phyloP scores from a whole-genome alignment of 2,888 invertebrate species.

The Serrognathus titanus region DNA sequence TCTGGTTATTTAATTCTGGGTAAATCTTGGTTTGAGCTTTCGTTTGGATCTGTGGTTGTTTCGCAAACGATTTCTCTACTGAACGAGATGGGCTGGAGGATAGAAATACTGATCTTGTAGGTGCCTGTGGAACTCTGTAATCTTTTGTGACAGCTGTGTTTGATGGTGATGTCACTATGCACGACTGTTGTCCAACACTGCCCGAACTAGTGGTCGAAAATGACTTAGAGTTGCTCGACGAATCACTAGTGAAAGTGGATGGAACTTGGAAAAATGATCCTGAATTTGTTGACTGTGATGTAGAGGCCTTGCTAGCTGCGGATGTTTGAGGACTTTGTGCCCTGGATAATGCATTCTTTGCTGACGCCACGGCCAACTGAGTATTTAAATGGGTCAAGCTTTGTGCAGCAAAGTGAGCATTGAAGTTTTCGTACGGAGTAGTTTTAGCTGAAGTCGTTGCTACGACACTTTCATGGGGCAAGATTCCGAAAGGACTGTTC shows the following conservation, averaged over 20 bases:
- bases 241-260: constrained; percentile 36
- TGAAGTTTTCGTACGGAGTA: constrained; percentile 68
- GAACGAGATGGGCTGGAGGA: constrained; percentile 47
- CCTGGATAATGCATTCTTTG: constrained; percentile 52
- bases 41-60: constrained; percentile 61
- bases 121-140: constrained; percentile 59
- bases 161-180: constrained; percentile 69
- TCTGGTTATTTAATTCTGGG: constrained; percentile 57
- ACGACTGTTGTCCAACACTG: constrained; percentile 62
- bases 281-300: constrained; percentile 52
- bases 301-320: constrained; percentile 41
- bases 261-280: constrained; percentile 63
- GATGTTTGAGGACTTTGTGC: constrained; percentile 51
- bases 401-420: constrained; percentile 67
- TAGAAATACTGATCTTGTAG: constrained; percentile 47
- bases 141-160: constrained; percentile 57
- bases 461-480: constrained; percentile 75
- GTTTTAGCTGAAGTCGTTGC: constrained; percentile 60
- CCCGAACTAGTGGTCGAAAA: constrained; percentile 48
- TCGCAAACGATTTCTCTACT: constrained; percentile 38
- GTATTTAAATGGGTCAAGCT: constrained; percentile 64
- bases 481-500: constrained; percentile 73
- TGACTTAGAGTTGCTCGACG: constrained; percentile 38
- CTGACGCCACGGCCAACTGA: constrained; percentile 56
- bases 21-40: constrained; percentile 78